Evolutionary conservation across 2,113 vertebrate genomes (phyloP).

Genomic region (Cyrtonyx montezumae): DNA sequence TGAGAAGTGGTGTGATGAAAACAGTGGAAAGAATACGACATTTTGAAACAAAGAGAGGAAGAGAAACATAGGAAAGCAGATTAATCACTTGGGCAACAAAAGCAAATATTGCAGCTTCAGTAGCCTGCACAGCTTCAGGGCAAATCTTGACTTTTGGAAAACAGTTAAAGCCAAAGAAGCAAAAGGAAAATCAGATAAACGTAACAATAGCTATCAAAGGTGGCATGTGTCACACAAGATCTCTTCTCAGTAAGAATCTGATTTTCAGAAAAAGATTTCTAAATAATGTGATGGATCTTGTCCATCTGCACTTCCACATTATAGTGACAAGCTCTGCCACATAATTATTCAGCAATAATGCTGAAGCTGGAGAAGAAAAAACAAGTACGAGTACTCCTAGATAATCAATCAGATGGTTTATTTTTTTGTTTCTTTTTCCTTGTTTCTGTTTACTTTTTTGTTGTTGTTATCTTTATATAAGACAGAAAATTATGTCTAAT

Average conservation of each 20-base stretch:
- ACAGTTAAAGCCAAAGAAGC: background rate
- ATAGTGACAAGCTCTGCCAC: background rate
- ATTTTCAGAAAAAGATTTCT: background rate
- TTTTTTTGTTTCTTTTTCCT: background rate
- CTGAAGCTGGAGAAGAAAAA: background rate
- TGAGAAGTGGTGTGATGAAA: background rate
- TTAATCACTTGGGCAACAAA: background rate
- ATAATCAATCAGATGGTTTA: rapidly evolving
- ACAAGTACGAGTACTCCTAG: background rate
- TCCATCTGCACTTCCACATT: background rate
- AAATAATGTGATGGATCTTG: background rate
- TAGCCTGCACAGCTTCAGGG: background rate
- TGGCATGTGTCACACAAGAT: background rate
- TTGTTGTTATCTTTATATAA: background rate
- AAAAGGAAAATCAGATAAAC: background rate
- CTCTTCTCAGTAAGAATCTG: background rate
- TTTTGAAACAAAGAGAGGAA: background rate
- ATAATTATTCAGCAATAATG: background rate
- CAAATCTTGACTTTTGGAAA: slow-evolving; percentile 16
- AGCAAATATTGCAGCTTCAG: background rate
- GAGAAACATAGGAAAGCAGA: slow-evolving; percentile 12
- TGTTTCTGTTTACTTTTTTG: background rate
- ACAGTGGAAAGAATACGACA: background rate
- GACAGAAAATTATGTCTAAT: background rate
- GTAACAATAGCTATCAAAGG: background rate